Percentiles rank a stretch among this genome's conserved stretches.
These are phyloP conservation scores for Tenthredo amoena DNA, from an alignment of 2,888 invertebrate species.

Conservation along the genomic window DNA sequence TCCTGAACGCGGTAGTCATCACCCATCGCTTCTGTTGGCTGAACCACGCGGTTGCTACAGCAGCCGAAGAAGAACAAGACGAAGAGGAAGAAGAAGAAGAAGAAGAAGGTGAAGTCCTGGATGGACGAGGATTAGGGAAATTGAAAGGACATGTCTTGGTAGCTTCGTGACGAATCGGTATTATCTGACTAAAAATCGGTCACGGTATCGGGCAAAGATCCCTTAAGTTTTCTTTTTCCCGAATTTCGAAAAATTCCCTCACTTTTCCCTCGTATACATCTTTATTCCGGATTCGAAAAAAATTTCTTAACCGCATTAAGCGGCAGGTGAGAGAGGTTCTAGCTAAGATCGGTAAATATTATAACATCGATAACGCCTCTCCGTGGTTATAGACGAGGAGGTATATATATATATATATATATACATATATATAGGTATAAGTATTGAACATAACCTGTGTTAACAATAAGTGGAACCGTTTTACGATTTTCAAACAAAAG, in stretches of 20 bases:
- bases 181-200: background rate
- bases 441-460: slow-evolving; percentile 7
- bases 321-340: background rate
- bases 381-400: background rate
- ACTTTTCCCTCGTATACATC: background rate
- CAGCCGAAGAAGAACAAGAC: background rate
- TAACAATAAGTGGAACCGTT: slow-evolving; percentile 53
- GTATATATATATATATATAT: background rate
- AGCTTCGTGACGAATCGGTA: slow-evolving; percentile 36
- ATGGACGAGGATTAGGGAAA: slow-evolving; percentile 41
- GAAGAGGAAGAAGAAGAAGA: background rate
- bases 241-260: background rate
- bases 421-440: background rate
- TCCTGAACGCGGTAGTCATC: slow-evolving; percentile 36
- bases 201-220: background rate
- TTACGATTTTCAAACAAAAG: slow-evolving; percentile 68
- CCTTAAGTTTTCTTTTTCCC: background rate
- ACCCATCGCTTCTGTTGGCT: slow-evolving; percentile 38
- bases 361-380: slow-evolving; percentile 34
- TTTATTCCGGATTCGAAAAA: background rate
- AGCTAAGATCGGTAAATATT: slow-evolving; percentile 34
- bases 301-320: background rate
- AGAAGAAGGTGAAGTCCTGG: background rate
- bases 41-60: background rate
- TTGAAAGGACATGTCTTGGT: slow-evolving; percentile 4